A percentile compares a stretch with the other conserved stretches of the same genome.
Evolutionary conservation across 2,113 vertebrate species (phyloP).

Genomic region (Sander lucioperca): DNA sequence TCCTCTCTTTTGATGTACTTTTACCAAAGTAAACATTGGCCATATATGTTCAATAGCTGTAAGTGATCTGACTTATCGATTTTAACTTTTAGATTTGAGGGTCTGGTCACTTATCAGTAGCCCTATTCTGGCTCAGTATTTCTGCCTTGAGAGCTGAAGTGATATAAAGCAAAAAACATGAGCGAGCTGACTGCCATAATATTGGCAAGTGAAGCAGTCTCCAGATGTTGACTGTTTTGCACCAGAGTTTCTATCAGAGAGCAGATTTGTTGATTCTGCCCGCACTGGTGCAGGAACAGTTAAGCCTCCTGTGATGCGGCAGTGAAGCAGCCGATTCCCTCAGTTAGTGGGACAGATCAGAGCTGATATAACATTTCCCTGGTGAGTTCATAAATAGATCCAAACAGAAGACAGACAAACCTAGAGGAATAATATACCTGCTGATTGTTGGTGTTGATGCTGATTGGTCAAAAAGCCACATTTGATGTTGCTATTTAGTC

Average conservation of each 20-base stretch:
- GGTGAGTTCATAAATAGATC: constrained; percentile 72
- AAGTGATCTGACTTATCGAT: background rate
- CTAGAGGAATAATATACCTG: constrained; percentile 53
- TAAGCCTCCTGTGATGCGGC: constrained; percentile 58
- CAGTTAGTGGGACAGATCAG: constrained; percentile 65
- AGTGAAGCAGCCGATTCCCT: constrained; percentile 49
- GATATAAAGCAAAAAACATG: background rate
- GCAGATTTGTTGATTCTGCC: constrained; percentile 54
- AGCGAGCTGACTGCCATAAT: background rate
- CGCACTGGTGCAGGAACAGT: constrained; percentile 44
- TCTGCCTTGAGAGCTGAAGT: background rate
- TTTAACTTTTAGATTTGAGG: background rate
- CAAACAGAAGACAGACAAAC: constrained; percentile 59
- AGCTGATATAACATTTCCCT: constrained; percentile 64
- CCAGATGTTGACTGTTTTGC: constrained; percentile 43
- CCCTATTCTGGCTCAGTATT: background rate
- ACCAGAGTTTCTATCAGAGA: constrained; percentile 21
- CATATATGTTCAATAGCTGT: background rate
- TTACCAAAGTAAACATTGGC: background rate
- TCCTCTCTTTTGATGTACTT: background rate
- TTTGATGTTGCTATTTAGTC: constrained; percentile 50
- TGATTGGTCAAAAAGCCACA: constrained; percentile 41
- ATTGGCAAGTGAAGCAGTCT: constrained; percentile 6
- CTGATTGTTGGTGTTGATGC: constrained; percentile 42
- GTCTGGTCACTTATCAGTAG: background rate